Evolutionary conservation across 30 jellyfish, hydroid and myxozoan species (phyloP).

Genomic region (Turritopsis dohrnii): DNA sequence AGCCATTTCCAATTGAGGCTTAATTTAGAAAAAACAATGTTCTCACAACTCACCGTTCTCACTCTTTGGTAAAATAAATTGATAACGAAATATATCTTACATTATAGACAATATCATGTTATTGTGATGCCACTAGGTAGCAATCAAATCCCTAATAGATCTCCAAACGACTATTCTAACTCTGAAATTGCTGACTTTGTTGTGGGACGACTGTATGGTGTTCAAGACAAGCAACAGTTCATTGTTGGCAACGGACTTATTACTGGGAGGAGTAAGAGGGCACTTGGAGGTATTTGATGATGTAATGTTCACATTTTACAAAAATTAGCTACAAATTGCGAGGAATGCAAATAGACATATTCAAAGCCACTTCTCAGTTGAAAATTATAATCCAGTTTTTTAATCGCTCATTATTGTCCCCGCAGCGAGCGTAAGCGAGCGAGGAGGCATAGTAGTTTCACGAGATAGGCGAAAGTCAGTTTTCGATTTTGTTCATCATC

Average conservation of each 20-base stretch:
- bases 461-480: no score
- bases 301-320: no score
- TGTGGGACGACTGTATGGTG: not conserved
- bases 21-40: not conserved
- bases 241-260: not conserved
- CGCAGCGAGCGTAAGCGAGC: no score
- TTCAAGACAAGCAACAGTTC: constrained; percentile 2
- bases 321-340: no score
- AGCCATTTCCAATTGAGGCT: no score
- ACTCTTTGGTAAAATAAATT: not conserved
- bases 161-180: not conserved
- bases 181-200: not conserved
- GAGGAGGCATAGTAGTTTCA: no score
- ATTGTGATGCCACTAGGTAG: not conserved
- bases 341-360: no score
- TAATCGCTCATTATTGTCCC: no score
- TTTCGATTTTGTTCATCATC: no score
- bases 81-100: not conserved
- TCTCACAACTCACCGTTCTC: not conserved
- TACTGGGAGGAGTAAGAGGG: not conserved
- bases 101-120: constrained; percentile 1
- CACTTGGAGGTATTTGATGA: not conserved
- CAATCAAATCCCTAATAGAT: not conserved
- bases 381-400: no score
- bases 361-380: no score